Conservation (phyloP, 2,797 vertebrate genomes). For the Choloepus didactylus region DNA sequence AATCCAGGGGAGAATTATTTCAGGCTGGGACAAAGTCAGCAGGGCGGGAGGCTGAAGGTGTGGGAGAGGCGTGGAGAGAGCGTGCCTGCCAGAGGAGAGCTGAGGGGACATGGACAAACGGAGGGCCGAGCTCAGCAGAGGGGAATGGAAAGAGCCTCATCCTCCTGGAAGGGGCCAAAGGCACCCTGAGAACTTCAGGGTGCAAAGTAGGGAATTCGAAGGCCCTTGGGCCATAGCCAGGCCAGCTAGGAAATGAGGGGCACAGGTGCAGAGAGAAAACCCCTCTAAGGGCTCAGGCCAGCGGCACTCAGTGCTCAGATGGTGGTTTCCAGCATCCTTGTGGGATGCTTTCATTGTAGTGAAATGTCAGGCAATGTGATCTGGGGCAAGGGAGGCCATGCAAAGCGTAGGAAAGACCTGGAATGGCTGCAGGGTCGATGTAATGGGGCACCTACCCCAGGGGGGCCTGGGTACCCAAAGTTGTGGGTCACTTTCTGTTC, state of each 20-base stretch:
- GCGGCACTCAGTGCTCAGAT: not conserved
- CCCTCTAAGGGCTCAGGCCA: too few relatives aligned
- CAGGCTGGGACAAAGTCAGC: not conserved
- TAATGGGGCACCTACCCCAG: rapidly evolving
- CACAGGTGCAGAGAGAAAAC: too few relatives aligned
- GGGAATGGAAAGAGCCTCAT: too few relatives aligned
- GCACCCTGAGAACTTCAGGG: too few relatives aligned
- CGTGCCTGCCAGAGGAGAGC: rapidly evolving
- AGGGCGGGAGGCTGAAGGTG: not conserved
- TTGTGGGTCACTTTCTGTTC: not conserved
- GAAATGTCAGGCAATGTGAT: rapidly evolving
- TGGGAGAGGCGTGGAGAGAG: too few relatives aligned
- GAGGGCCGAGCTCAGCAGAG: too few relatives aligned
- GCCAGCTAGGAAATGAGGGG: too few relatives aligned
- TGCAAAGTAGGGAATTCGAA: too few relatives aligned
- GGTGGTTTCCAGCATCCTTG: not conserved
- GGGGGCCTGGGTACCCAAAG: too few relatives aligned
- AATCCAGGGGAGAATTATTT: not conserved
- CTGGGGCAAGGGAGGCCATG: not conserved
- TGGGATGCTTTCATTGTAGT: not conserved
- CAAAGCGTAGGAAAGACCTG: rapidly evolving
- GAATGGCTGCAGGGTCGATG: rapidly evolving
- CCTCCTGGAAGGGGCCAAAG: too few relatives aligned
- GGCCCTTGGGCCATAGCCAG: not conserved
- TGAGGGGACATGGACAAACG: rapidly evolving